Evolutionary conservation across 2,113 vertebrate genomes (phyloP), one percentile per base, ranked within the genome.

Genomic region (Macaca fascicularis): DNA sequence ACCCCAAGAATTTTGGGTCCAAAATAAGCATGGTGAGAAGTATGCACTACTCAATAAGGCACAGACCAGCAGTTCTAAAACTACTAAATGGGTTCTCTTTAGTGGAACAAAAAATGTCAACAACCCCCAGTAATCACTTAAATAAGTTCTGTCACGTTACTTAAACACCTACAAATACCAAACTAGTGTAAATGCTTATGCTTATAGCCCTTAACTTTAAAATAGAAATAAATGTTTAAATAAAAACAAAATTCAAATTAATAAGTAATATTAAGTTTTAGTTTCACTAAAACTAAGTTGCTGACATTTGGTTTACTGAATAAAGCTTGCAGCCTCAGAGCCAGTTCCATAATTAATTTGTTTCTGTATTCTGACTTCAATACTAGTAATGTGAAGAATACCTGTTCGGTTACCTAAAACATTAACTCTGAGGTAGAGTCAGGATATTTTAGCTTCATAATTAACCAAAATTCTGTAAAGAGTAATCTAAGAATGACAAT

Each of bases 361-460:
- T 67, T 97, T 92, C 40, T 61, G 19, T 85, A 93, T 59, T 79
- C 88, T 74, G 43, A 76, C 70, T 96, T 96, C 69, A 93, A 79
- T 50, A 70, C 27, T 74, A 91, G 35, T 32, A 91, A 91, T 75
- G 12, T 64, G 50, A 96, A 93, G 32, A 91, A 70, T 38, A 13
- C 19, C 67, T 93, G 17, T 6, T 94, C 40, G 76, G 70, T 90
- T 94, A 93, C n/a, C 89, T 74, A 87, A 93, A 93, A 83, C n/a
- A 78, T 83, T 76, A 86, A 92, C 40, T 89, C 17, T 40, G 59
- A 93, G 40, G 75, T 78, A 95, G 50, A 83, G 64, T 96, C 17
- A 74, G 38, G 14, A 91, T 55, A 87, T 70, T 74, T 43, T 57
- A 38, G 52, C 25, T 61, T 83, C 69, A 79, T 27, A 83, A 87